Conservation (phyloP, 2,113 vertebrate species). For the Speoplatyrhinus poulsoni region DNA sequence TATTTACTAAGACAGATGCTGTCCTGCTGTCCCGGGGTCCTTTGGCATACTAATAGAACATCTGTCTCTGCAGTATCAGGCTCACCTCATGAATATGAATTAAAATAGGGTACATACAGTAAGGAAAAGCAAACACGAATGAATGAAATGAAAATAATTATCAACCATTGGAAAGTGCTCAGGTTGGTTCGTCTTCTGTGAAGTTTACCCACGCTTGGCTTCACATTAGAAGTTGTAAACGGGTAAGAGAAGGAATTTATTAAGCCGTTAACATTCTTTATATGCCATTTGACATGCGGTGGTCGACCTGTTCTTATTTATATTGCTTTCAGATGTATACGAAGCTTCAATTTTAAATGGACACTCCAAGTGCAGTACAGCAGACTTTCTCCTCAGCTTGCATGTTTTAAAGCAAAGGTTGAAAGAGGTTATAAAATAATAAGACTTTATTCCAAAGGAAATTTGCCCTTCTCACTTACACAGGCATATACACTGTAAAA, state of each 20-base stretch:
- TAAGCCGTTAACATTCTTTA: conserved; percentile 52
- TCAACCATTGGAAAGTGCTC: background rate
- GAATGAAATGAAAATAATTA: background rate
- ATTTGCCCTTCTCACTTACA: too few relatives aligned
- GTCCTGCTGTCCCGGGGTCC: conserved; percentile 9
- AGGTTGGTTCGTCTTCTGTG: conserved; percentile 1
- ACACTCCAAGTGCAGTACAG: background rate
- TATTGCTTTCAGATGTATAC: conserved; percentile 58
- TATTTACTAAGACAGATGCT: conserved; percentile 14
- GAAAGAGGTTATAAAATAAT: too few relatives aligned
- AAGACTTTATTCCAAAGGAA: too few relatives aligned
- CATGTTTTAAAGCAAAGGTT: background rate
- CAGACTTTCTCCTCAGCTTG: background rate
- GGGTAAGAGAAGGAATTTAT: conserved; percentile 34
- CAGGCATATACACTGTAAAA: too few relatives aligned
- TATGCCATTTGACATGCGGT: conserved; percentile 32
- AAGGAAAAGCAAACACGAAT: background rate
- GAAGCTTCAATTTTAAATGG: conserved; percentile 1
- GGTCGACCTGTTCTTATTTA: conserved; percentile 26
- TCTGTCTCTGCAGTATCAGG: conserved; percentile 18
- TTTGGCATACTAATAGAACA: conserved; percentile 11
- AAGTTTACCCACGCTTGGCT: conserved; percentile 12
- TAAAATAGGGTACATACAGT: background rate
- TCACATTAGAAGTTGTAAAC: conserved; percentile 40
- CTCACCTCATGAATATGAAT: conserved; percentile 20